Evolutionary conservation across 2,888 invertebrate species (phyloP), one percentile per base, ranked within the genome.

Genomic region (Phymatocera aterrima): DNA sequence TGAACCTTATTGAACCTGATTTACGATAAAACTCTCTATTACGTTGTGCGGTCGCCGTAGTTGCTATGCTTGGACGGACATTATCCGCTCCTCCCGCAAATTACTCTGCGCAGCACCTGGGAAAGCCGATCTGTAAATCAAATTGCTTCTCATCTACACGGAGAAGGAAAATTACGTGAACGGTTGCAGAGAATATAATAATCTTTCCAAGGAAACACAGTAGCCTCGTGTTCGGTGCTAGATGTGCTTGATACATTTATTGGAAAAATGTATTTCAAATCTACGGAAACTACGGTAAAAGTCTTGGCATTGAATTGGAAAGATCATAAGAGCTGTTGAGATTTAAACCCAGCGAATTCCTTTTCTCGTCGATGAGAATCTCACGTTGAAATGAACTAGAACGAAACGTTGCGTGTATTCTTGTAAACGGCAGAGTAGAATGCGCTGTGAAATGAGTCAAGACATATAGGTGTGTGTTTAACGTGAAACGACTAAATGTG

Each of bases 41-140:
- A 64, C 18, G 31, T n/a, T 51, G 51, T 48, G n/a, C n/a, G 24
- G 48, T 48, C 51, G 24, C 51, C 70, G 48, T 51, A 51, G 72
- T 51, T 72, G 51, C 72, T 46, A 68, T 68, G 24, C 72, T 72
- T 18, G 28, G 51, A 51, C 72, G 24, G 43, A 18, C n/a, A 51
- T 72, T 72, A 72, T n/a, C n/a, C n/a, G n/a, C 72, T 72, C 48
- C 48, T 28, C 51, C 72, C 72, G 72, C 18, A 51, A 72, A 72
- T 72, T 34, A 46, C 43, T 43, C 28, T 31, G 6, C 18, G 18
- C 2, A 21, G 31, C 31, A 68, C 72, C 51, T 34, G 21, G 31
- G 51, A 48, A 48, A 15, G 48, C 34, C 51, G 51, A 72, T 72
- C 72, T 72, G 51, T 18, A 34, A 72, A 72, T 72, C 18, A 72